These are phyloP conservation scores for Lagocephalus sceleratus DNA, from an alignment of 2,797 vertebrate species.

Conservation along the genomic window DNA sequence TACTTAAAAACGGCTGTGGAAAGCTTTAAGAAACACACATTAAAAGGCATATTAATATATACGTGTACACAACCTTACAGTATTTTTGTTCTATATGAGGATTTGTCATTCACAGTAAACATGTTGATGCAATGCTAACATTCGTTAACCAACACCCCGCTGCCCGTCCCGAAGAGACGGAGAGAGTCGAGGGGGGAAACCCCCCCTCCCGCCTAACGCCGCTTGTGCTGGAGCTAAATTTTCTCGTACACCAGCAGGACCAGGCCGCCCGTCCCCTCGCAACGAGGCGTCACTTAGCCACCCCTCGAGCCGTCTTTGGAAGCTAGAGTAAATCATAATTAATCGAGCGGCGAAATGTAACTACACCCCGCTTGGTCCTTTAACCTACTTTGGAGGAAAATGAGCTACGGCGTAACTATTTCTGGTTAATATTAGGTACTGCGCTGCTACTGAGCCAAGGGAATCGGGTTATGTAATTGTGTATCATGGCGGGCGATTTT, in stretches of 20 bases:
- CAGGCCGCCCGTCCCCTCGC: constrained; percentile 14
- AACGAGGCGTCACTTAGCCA: constrained; percentile 28
- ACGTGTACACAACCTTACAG: constrained; percentile 48
- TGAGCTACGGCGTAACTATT: constrained; percentile 40
- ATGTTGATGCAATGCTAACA: constrained; percentile 44
- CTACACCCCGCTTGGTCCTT: constrained; percentile 60
- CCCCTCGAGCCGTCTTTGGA: constrained; percentile 41
- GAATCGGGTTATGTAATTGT: constrained; percentile 12
- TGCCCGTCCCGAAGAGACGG: neutral
- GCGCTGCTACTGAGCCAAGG: constrained; percentile 26
- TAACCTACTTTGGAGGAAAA: constrained; percentile 52
- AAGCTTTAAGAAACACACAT: constrained; percentile 50
- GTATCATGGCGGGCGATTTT: constrained; percentile 12
- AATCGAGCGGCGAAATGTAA: constrained; percentile 51
- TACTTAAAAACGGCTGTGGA: constrained; percentile 45
- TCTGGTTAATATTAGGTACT: constrained; percentile 33
- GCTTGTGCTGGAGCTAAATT: constrained; percentile 37
- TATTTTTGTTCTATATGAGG: constrained; percentile 40
- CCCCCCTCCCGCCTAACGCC: neutral
- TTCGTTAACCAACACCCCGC: constrained; percentile 21
- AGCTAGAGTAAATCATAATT: constrained; percentile 53
- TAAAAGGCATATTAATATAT: constrained; percentile 38
- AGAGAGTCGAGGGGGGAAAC: neutral
- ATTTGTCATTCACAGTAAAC: constrained; percentile 65
- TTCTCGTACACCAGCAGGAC: constrained; percentile 31